phyloP scores from a whole-genome alignment of 2,888 invertebrate species.

The Steinernema scapterisci region DNA sequence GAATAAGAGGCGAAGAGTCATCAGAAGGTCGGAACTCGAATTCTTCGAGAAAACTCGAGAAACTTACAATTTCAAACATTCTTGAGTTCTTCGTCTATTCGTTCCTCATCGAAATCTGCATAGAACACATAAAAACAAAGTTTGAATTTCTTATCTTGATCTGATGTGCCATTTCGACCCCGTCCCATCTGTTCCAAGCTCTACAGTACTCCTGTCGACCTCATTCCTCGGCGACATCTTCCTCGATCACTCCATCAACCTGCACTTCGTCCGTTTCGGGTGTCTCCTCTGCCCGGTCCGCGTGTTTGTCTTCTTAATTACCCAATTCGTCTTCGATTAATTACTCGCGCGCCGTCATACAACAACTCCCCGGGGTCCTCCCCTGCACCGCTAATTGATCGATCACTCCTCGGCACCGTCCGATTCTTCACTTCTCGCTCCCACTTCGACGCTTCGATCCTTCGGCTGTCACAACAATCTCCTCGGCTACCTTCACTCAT shows the following conservation, averaged over 20 bases:
- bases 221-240: background rate
- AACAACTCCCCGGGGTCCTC: conserved; percentile 18
- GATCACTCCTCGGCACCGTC: conserved; percentile 7
- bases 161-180: too few species aligned
- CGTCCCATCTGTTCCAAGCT: too few species aligned
- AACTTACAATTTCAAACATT: too few species aligned
- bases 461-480: conserved; percentile 31
- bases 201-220: background rate
- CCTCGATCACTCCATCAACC: background rate
- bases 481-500: conserved; percentile 24
- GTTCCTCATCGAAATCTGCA: too few species aligned
- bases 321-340: conserved; percentile 33
- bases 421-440: conserved; percentile 17
- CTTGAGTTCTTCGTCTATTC: too few species aligned
- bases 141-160: too few species aligned
- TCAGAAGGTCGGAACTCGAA: too few species aligned
- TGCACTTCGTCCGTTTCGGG: conserved; percentile 5
- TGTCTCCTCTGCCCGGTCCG: background rate
- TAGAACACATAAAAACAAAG: too few species aligned
- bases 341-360: conserved; percentile 30
- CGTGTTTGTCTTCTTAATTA: conserved; percentile 33
- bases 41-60: too few species aligned
- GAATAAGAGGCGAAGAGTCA: too few species aligned
- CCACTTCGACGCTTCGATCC: background rate
- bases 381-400: conserved; percentile 25